Evolutionary conservation across 2,113 vertebrate genomes (phyloP), one percentile per base, ranked within the genome.

Genomic region (Ornithorhynchus anatinus): DNA sequence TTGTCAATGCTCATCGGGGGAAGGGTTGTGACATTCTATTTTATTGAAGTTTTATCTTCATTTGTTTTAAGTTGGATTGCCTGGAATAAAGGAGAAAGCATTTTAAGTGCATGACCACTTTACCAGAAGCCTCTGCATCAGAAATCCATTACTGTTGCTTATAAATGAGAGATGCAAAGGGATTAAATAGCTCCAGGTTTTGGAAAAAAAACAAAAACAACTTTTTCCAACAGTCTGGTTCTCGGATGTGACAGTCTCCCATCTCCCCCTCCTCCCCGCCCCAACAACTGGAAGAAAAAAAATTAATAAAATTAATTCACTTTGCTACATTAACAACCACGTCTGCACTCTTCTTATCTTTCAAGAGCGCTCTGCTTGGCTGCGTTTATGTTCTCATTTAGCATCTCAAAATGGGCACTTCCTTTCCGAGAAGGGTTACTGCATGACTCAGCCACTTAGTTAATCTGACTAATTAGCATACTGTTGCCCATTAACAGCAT

Each of bases 391-490:
- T 89, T 78, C 86, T 90, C 91, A 87, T 90, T 90, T 86, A 86
- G 84, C 87, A 89, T 91, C 91, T 91, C 88, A 91, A 89, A 93
- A 91, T 84, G 83, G 85, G 82, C 86, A 85, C 86, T 91, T 91
- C 82, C 82, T 88, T 89, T 91, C 40, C 84, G 83, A 89, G 88
- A 89, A 86, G 86, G 90, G 83, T 89, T 91, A 88, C 74, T 80
- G 82, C 84, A 88, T 91, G 89, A 92, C 88, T 92, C 92, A 92
- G 82, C 86, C 79, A 88, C 89, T 94, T 92, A 89, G 90, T 90
- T 92, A 91, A 91, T 89, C 86, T 90, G 86, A 86, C 88, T 92
- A 92, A 92, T 93, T 94, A 92, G 88, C 91, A 92, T 92, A 91
- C 88, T 86, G 84, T 88, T 79, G 27, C 84, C 87, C 79, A 89